Conservation (phyloP, 2,797 vertebrate species). For the Microcaecilia unicolor region DNA sequence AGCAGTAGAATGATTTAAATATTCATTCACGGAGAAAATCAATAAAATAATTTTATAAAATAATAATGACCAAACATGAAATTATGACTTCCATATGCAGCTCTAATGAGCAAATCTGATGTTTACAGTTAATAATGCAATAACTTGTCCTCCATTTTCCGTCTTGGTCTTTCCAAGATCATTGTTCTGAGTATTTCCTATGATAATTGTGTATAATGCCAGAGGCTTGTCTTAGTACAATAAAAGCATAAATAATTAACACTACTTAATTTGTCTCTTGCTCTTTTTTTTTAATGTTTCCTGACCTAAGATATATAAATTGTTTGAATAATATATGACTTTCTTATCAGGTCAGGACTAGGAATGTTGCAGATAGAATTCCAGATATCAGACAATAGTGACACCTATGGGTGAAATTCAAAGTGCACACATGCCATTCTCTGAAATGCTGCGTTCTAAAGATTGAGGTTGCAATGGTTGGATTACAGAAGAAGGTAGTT, state of each 20-base stretch:
- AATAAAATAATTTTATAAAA: conserved; percentile 4
- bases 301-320: conserved; percentile 15
- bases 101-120: conserved; percentile 11
- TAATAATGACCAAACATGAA: conserved; percentile 2
- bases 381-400: too few relatives aligned
- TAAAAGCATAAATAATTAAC: conserved; percentile 32
- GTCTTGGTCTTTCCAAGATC: neutral
- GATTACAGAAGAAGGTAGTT: too few relatives aligned
- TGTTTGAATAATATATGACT: conserved; percentile 9
- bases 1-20: conserved; percentile 7
- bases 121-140: conserved; percentile 19
- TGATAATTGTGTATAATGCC: neutral
- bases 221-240: conserved; percentile 10
- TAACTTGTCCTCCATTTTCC: conserved; percentile 9
- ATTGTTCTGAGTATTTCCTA: too few relatives aligned
- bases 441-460: too few relatives aligned
- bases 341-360: too few relatives aligned
- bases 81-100: conserved; percentile 12
- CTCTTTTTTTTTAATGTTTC: conserved; percentile 27
- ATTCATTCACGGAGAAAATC: conserved; percentile 12
- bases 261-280: conserved; percentile 12
- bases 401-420: too few relatives aligned
- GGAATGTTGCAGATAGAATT: too few relatives aligned
- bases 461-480: too few relatives aligned
- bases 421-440: too few relatives aligned